These are phyloP conservation scores for Graphium colonna DNA, from an alignment of 2,888 invertebrate genomes.

Conservation along the genomic window DNA sequence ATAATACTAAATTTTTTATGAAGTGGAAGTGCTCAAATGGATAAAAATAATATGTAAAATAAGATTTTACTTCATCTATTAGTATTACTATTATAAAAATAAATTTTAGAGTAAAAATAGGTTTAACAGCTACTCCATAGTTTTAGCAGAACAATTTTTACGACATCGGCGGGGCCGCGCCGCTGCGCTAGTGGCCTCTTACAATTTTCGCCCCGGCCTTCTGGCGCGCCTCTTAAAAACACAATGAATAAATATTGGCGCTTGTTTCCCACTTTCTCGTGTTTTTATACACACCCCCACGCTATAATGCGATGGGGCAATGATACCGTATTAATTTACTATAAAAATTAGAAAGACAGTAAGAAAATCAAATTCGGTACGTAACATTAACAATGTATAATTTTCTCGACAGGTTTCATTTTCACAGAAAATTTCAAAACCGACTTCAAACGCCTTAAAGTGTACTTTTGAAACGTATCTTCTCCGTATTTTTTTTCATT, in stretches of 20 bases:
- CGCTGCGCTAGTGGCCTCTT: conserved; percentile 59
- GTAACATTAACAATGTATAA: no score
- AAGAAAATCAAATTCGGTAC: no score
- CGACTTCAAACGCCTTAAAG: no score
- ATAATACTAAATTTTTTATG: no score
- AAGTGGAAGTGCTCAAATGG: no score
- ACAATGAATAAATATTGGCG: conserved; percentile 76
- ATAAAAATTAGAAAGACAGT: background rate
- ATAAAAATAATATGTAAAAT: no score
- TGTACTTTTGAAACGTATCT: no score
- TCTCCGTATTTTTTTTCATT: no score
- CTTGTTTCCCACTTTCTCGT: conserved; percentile 33
- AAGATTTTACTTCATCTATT: no score
- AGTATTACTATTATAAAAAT: no score
- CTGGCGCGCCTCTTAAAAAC: conserved; percentile 72
- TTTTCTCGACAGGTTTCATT: no score
- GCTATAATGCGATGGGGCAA: conserved; percentile 2
- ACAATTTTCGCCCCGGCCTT: conserved; percentile 64
- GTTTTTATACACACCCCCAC: conserved; percentile 9
- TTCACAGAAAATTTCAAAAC: no score
- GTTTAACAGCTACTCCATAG: conserved; percentile 42
- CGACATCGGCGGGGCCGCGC: conserved; percentile 63
- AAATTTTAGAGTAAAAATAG: background rate
- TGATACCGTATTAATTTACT: conserved; percentile 15
- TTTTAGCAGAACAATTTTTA: conserved; percentile 58